Conservation (phyloP, 2,113 vertebrate species). For the Peromyscus californicus region DNA sequence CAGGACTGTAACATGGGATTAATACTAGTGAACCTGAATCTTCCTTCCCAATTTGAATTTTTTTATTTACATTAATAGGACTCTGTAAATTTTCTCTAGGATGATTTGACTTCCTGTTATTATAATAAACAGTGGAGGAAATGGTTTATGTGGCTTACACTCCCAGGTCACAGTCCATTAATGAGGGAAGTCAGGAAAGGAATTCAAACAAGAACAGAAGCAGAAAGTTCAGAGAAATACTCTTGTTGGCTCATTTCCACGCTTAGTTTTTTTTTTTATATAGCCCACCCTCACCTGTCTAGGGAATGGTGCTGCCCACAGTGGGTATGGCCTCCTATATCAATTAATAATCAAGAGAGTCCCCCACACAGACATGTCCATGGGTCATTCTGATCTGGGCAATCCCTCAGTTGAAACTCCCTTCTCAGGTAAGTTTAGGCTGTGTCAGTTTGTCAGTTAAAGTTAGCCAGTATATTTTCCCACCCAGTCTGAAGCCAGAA, state of each 20-base stretch:
- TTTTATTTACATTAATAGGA: background rate
- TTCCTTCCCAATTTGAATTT: background rate
- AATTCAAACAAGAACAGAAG: background rate
- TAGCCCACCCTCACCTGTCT: no score
- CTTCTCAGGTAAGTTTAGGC: background rate
- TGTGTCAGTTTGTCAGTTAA: no score
- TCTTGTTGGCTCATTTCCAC: background rate
- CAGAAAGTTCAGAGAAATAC: background rate
- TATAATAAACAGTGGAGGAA: background rate
- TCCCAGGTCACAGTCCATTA: background rate
- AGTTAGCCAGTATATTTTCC: background rate
- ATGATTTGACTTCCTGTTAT: background rate
- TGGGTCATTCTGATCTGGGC: background rate
- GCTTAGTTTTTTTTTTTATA: background rate
- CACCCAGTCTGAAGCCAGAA: background rate
- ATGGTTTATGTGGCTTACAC: background rate
- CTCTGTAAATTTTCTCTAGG: background rate
- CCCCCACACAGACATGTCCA: background rate
- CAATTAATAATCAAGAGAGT: background rate
- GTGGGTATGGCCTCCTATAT: background rate
- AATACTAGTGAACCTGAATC: background rate
- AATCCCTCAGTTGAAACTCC: background rate
- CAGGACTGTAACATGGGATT: background rate
- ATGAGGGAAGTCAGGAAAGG: no score
- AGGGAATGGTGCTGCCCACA: background rate